Conservation (phyloP, 2,797 vertebrate genomes). For the Atherinosoma microstoma region DNA sequence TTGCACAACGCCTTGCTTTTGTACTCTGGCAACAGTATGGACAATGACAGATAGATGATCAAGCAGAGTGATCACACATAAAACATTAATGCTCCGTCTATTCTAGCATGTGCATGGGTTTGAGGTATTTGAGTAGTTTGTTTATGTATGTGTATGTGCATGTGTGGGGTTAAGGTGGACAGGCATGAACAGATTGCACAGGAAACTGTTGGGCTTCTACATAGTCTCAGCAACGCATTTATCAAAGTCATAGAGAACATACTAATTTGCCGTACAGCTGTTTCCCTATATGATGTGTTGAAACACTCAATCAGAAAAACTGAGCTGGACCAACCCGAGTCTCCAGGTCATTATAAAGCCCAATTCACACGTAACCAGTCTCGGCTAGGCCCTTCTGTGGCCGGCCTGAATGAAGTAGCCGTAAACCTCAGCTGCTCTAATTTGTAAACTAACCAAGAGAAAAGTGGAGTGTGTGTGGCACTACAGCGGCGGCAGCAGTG, state of each 20-base stretch:
- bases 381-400: constrained; percentile 43
- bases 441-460: constrained; percentile 80
- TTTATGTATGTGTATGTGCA: constrained; percentile 9
- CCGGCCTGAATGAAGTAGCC: constrained; percentile 64
- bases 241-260: constrained; percentile 82
- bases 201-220: constrained; percentile 57
- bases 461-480: constrained; percentile 65
- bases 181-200: constrained; percentile 40
- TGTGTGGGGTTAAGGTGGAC: constrained; percentile 46
- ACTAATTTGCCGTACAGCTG: constrained; percentile 88
- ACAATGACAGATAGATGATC: constrained; percentile 60
- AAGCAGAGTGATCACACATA: constrained; percentile 42
- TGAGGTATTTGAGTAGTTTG: constrained; percentile 21
- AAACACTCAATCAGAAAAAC: constrained; percentile 83
- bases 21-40: constrained; percentile 50
- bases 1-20: constrained; percentile 59
- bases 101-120: constrained; percentile 43
- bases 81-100: constrained; percentile 29
- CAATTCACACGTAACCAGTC: constrained; percentile 70
- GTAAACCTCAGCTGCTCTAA: constrained; percentile 82
- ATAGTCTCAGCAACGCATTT: constrained; percentile 78
- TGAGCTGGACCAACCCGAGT: constrained; percentile 69
- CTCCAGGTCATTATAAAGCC: constrained; percentile 74
- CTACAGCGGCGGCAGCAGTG: constrained; percentile 13
- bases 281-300: constrained; percentile 86